Evolutionary conservation across 2,113 vertebrate genomes (phyloP), one percentile per base, ranked within the genome.

Genomic region (Barnardius zonarius): DNA sequence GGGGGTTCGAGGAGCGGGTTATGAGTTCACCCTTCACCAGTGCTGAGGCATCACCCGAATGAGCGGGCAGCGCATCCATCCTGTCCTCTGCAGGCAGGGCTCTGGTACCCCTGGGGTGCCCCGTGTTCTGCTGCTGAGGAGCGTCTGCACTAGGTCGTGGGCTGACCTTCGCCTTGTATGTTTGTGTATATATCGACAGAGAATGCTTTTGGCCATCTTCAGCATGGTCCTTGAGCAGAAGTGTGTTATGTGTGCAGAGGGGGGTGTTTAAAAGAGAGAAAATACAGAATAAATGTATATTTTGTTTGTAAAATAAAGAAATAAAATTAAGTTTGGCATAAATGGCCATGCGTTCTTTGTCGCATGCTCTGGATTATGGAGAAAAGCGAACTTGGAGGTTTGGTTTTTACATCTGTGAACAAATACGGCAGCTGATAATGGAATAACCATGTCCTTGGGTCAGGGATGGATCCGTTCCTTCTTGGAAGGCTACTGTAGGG

Each of bases 301-400:
- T 97, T 97, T 97, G 83, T 96, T 95, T 96, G 96, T 97, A 96
- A 97, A 96, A 94, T 97, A 97, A 97, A 95, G 18, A 92, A 96
- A 96, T 95, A 75, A 95, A 96, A 76, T 86, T 86, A 97, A 66
- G 74, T 97, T 97, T 97, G 96, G 94, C 93, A 95, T 97, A 97
- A 96, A 89, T 48, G 11, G 20, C 62, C 25, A 35, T 73, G 28
- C 13, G 35, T 80, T 37, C 4, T 86, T 91, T 93, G 19, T 83
- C 28, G 67, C 64, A 61, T 61, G 25, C 72, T 49, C 31, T 7
- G 2, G 39, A 12, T 5, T 35, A 10, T 28, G 28, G 24, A 55
- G 61, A 41, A 55, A 69, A 74, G 87, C 6, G 8, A 41, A 18
- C n/a, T 74, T 78, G 5, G 13, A 59, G 33, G 33, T 10, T 35